Conservation (phyloP, 2,888 invertebrate genomes). For the Sceliomorpha sp. region DNA sequence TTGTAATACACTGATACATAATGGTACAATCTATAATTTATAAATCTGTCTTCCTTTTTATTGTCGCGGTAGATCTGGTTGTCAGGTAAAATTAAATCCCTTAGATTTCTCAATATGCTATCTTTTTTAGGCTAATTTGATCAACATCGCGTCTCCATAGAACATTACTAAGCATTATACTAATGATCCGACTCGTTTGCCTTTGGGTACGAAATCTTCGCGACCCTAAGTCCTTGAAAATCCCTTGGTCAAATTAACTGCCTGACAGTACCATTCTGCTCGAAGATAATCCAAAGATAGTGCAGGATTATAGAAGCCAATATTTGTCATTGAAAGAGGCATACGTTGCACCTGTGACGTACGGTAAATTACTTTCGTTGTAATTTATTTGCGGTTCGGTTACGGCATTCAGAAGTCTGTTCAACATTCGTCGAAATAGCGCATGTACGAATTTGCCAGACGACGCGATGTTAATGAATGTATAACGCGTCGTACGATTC, state of each 20-base stretch:
- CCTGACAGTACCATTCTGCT: conserved; percentile 66
- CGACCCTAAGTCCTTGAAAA: conserved; percentile 45
- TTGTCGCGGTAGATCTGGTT: no score
- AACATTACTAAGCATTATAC: conserved; percentile 38
- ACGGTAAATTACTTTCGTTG: conserved; percentile 25
- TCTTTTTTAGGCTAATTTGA: conserved; percentile 18
- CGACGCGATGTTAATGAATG: conserved; percentile 71
- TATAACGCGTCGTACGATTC: conserved; percentile 78
- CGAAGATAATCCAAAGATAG: conserved; percentile 73
- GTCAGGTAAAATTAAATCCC: no score
- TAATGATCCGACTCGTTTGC: conserved; percentile 64
- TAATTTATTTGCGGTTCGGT: conserved; percentile 39
- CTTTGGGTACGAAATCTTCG: conserved; percentile 63
- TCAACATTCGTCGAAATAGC: conserved; percentile 39
- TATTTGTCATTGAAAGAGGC: conserved; percentile 60
- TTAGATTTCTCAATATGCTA: no score
- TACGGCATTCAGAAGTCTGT: conserved; percentile 22
- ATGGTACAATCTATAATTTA: no score
- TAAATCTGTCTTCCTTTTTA: no score
- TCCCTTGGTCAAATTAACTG: conserved; percentile 71
- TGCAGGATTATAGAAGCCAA: conserved; percentile 65
- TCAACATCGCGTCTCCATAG: conserved; percentile 9
- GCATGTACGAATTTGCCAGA: conserved; percentile 70
- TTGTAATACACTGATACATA: no score
- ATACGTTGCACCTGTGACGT: conserved; percentile 23